These are phyloP conservation scores for Crambe crambe DNA, from an alignment of 37 sponge, comb jelly and placozoan species.

Conservation along the genomic window DNA sequence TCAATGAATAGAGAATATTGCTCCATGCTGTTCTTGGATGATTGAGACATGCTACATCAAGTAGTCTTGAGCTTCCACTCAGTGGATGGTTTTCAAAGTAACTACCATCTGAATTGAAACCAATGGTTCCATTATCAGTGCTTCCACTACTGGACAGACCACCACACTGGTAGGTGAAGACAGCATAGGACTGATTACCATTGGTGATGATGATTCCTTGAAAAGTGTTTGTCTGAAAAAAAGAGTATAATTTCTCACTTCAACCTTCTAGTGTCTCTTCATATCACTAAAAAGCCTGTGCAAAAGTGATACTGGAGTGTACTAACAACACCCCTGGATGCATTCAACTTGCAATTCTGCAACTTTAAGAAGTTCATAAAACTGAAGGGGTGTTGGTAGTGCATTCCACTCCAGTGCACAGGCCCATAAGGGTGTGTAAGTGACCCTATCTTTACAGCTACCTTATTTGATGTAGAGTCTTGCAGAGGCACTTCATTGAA, in stretches of 20 bases:
- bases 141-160: neutral
- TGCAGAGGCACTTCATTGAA: slow-evolving; percentile 6
- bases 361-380: too few species aligned
- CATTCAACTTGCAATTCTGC: too few species aligned
- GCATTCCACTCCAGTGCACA: too few species aligned
- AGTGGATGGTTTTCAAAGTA: slow-evolving; percentile 19
- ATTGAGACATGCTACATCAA: slow-evolving; percentile 12
- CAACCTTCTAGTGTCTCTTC: too few species aligned
- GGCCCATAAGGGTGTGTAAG: too few species aligned
- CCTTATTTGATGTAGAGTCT: neutral
- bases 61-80: neutral
- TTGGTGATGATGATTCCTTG: slow-evolving; percentile 21
- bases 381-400: too few species aligned
- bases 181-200: slow-evolving; percentile 13
- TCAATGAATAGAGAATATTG: slow-evolving; percentile 9
- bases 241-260: too few species aligned
- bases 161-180: slow-evolving; percentile 23
- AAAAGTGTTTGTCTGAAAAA: slow-evolving; percentile 16
- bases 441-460: too few species aligned
- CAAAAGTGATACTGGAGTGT: too few species aligned
- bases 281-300: too few species aligned
- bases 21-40: slow-evolving; percentile 12
- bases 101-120: slow-evolving; percentile 29
- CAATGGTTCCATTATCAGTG: slow-evolving; percentile 9
- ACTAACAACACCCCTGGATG: too few species aligned